These are phyloP conservation scores for Anomalospiza imberbis DNA, from an alignment of 2,797 vertebrate species.

Conservation along the genomic window DNA sequence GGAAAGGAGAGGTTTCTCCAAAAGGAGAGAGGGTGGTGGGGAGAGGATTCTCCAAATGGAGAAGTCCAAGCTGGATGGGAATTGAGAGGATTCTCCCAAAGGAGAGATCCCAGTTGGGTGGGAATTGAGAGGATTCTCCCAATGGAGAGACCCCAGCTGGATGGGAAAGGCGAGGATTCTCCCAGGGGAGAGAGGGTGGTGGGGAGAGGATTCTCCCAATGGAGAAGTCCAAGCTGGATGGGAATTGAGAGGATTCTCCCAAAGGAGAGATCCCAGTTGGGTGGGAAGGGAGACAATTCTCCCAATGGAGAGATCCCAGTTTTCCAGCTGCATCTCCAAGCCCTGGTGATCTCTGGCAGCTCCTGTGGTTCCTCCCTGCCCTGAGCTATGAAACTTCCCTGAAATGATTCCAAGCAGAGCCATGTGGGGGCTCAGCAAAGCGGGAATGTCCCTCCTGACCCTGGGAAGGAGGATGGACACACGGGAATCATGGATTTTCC, in stretches of 20 bases:
- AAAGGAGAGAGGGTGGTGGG: neutral
- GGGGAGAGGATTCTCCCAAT: neutral
- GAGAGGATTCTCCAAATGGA: neutral
- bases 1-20: neutral
- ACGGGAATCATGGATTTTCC: neutral
- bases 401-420: neutral
- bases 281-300: neutral
- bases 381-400: neutral
- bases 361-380: neutral
- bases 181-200: neutral
- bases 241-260: neutral
- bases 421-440: accelerated
- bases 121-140: no score
- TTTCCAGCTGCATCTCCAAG: slow-evolving; percentile 2
- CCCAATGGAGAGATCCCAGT: neutral
- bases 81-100: neutral
- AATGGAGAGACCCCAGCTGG: neutral
- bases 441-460: neutral
- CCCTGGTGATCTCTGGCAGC: neutral
- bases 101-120: no score
- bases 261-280: neutral
- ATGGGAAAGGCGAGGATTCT: neutral
- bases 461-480: neutral
- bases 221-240: neutral
- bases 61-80: neutral